Conservation (phyloP, 2,113 vertebrate species). For the Spilogale gracilis region DNA sequence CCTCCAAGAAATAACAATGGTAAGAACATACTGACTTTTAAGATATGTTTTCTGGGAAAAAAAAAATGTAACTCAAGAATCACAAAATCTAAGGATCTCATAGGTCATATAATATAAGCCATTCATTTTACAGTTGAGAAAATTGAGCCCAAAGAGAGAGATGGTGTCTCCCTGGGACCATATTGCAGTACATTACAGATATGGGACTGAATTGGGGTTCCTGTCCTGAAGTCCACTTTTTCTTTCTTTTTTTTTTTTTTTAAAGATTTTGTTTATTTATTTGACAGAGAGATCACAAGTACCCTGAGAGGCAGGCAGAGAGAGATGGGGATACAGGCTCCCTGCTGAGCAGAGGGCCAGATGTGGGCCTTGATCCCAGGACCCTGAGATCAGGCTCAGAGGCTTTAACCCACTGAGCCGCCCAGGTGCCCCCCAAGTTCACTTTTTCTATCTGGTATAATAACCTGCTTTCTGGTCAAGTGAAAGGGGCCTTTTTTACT, state of each 20-base stretch:
- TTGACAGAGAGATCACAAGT: too few relatives aligned
- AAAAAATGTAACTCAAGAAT: background rate
- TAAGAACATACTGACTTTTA: background rate
- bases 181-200: background rate
- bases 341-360: too few relatives aligned
- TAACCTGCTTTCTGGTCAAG: background rate
- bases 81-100: background rate
- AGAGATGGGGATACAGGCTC: too few relatives aligned
- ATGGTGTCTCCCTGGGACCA: background rate
- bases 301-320: too few relatives aligned
- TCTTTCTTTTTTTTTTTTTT: too few relatives aligned
- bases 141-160: background rate
- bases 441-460: background rate
- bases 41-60: background rate
- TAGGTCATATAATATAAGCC: background rate
- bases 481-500: background rate
- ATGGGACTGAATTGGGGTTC: background rate
- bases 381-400: too few relatives aligned
- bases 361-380: too few relatives aligned
- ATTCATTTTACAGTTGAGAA: conserved; percentile 40
- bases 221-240: background rate
- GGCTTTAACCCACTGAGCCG: too few relatives aligned
- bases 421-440: background rate
- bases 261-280: too few relatives aligned
- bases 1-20: background rate